Base-by-base conservation (phyloP, 2,888 invertebrate genomes). In the Halictus ligatus region DNA sequence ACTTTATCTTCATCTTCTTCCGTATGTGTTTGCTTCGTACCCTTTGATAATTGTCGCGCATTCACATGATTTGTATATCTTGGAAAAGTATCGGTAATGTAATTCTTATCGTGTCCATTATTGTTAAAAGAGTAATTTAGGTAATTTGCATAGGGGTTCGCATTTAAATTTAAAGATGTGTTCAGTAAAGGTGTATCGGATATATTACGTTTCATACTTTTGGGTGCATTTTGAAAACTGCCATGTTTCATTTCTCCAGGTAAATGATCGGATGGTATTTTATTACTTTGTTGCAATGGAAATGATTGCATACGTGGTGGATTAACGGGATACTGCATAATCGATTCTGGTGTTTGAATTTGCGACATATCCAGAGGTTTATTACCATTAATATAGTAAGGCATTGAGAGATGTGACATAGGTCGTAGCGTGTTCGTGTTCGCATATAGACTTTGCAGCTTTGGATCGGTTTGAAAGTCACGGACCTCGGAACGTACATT, bases 1-100 rank as follows among this genome's bases (percentile, higher is more conserved):
- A 79, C 77, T 60, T 58, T 87, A n/a, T n/a, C 40, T 10, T 81
- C 60, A 3, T 82, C 80, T 7, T 82, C 78, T 8, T 78, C 64
- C 1, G 1, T 4, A 1, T 4, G 18, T 0, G 58, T 15, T 29
- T 85, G 43, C 12, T 46, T 73, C 6, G 29, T 18, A 1, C 18
- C 21, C 1, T 15, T 18, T 5, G 58, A 58, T n/a, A 58, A n/a
- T 13, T 25, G 64, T 21, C 25, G 18, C 12, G 29, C 46, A 18
- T 48, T 46, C 13, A 18, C 8, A 12, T 18, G 15, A 21, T 1
- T 50, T 13, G 12, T 29, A 29, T n/a, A n/a, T 40, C 40, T 76
- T 10, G 76, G 48, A 7, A 81, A n/a, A 10, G 58, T n/a, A 12
- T n/a, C 58, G 58, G 12, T 87, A 81, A 18, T 84, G 13, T 80